Evolutionary conservation across 1,140 invertebrate species (phyloP).

Genomic region (Sycophila sp.): DNA sequence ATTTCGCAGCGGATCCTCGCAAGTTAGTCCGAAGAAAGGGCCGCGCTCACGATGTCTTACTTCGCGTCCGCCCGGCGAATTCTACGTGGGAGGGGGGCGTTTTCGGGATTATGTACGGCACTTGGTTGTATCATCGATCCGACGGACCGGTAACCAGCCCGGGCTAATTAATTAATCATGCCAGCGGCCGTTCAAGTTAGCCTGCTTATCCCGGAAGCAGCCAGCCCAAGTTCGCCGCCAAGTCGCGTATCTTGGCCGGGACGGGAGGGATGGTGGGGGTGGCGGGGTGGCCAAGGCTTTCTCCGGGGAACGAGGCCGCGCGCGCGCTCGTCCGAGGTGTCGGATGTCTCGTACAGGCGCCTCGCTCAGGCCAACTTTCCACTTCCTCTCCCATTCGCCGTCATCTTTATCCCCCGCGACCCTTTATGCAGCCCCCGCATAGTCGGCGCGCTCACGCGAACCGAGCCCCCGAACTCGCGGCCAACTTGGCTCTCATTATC

Average conservation of each 20-base stretch:
- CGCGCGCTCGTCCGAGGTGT: conserved; percentile 51
- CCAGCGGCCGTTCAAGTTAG: conserved; percentile 57
- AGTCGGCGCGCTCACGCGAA: too few relatives aligned
- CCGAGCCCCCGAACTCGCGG: too few relatives aligned
- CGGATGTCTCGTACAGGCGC: conserved; percentile 63
- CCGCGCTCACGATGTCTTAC: neutral
- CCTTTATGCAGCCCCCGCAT: conserved; percentile 19
- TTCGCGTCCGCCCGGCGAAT: neutral
- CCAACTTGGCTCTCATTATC: conserved; percentile 65
- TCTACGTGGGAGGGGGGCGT: too few relatives aligned
- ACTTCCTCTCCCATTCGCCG: conserved; percentile 40
- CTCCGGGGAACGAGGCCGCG: neutral
- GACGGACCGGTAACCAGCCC: conserved; percentile 56
- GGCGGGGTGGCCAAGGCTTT: too few relatives aligned
- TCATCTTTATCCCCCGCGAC: conserved; percentile 18
- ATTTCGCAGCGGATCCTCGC: conserved; percentile 11
- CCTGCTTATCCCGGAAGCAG: conserved; percentile 63
- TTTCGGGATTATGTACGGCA: too few relatives aligned
- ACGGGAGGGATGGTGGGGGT: too few relatives aligned
- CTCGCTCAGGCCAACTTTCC: conserved; percentile 44
- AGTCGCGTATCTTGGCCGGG: conserved; percentile 65
- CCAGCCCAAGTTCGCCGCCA: conserved; percentile 60
- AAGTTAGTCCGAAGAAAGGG: conserved; percentile 1
- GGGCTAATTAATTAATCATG: conserved; percentile 67
- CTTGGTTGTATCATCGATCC: conserved; percentile 50